A percentile compares a stretch with the other conserved stretches of the same genome.
phyloP scores from a whole-genome alignment of 2,113 vertebrate genomes.

The Leptocoma aspasia region DNA sequence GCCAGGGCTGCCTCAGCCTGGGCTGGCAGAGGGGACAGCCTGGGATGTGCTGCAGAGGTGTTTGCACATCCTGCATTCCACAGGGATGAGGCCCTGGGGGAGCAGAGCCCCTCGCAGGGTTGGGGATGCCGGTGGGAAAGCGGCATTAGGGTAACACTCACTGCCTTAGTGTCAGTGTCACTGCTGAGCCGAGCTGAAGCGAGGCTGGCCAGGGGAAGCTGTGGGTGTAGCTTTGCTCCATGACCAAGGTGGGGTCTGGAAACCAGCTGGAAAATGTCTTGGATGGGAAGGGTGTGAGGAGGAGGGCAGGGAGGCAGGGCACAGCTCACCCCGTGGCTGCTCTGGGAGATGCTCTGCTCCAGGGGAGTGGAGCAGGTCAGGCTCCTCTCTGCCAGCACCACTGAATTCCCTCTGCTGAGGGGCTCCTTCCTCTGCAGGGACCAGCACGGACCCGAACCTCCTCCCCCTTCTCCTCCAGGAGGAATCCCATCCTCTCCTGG shows the following conservation, averaged over 20 bases:
- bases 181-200: not conserved
- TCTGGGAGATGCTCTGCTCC: fast-evolving
- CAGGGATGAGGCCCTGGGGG: fast-evolving
- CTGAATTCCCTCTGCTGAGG: not conserved
- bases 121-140: not conserved
- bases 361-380: not conserved
- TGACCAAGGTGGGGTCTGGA: not conserved
- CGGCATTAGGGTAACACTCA: not conserved
- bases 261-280: not conserved
- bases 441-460: not conserved
- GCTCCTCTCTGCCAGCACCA: not conserved
- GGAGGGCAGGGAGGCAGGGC: not conserved
- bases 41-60: not conserved
- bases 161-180: not conserved
- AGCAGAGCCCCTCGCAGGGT: not conserved
- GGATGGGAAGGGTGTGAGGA: not conserved
- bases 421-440: not conserved
- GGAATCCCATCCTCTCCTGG: not conserved
- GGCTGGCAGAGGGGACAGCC: not conserved
- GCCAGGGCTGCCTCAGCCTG: not conserved
- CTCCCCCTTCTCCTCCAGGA: not conserved
- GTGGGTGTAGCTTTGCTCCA: fast-evolving
- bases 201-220: not conserved
- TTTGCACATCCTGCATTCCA: fast-evolving
- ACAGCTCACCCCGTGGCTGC: fast-evolving